phyloP scores from a whole-genome alignment of 2,888 invertebrate species.

The Andrena camellia region DNA sequence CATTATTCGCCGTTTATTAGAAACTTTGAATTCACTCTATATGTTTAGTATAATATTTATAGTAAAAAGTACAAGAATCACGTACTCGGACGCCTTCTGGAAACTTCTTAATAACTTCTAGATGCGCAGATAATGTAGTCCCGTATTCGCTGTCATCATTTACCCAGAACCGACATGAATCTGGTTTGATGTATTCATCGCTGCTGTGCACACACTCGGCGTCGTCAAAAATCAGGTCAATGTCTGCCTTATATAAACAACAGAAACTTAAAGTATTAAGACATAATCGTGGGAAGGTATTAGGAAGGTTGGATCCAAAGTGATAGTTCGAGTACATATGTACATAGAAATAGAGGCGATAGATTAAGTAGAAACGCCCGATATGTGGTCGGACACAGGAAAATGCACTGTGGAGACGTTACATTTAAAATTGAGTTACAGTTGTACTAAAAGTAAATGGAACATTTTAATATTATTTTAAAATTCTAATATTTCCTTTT shows the following conservation, averaged over 20 bases:
- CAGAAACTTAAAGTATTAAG: neutral
- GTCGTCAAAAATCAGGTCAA: conserved; percentile 26
- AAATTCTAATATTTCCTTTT: too few relatives aligned
- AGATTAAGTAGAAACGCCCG: too few relatives aligned
- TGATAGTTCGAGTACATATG: too few relatives aligned
- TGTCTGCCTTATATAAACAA: conserved; percentile 3
- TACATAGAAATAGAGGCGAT: too few relatives aligned
- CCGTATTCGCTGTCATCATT: conserved; percentile 19
- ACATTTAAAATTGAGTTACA: too few relatives aligned
- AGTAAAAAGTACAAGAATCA: neutral
- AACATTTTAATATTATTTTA: too few relatives aligned
- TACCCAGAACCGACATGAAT: neutral
- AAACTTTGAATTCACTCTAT: too few relatives aligned
- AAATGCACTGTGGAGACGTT: too few relatives aligned
- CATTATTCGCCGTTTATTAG: too few relatives aligned
- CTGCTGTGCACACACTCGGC: neutral
- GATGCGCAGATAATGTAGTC: neutral
- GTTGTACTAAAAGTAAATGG: too few relatives aligned
- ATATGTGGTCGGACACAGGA: too few relatives aligned
- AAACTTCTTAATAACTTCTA: neutral
- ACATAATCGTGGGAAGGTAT: neutral
- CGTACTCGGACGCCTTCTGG: neutral
- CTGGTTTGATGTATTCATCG: conserved; percentile 2
- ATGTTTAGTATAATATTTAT: neutral
- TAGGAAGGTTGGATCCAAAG: neutral